phyloP scores from a whole-genome alignment of 2,888 invertebrate species.

The Drepanosiphum platanoidis region DNA sequence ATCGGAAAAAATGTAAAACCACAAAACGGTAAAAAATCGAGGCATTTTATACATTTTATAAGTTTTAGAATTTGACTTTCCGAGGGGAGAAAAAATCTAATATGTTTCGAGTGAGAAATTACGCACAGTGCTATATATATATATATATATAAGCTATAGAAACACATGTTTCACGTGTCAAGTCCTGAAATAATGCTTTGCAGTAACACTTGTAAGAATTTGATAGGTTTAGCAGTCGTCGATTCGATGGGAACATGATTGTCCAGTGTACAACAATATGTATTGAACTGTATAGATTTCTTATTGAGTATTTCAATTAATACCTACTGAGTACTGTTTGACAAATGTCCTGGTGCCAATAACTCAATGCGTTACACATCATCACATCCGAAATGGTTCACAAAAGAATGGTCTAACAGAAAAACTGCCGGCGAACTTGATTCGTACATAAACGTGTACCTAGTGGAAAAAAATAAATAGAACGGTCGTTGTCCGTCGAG shows the following conservation, averaged over 20 bases:
- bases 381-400: conserved; percentile 9
- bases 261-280: conserved; percentile 31
- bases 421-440: conserved; percentile 3
- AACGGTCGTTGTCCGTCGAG: conserved; percentile 14
- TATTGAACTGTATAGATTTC: conserved; percentile 27
- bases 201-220: neutral
- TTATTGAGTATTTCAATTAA: conserved; percentile 42
- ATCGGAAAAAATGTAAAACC: neutral
- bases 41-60: neutral
- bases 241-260: neutral
- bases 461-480: neutral
- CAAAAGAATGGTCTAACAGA: conserved; percentile 9
- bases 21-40: neutral
- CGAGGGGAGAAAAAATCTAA: neutral
- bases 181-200: conserved; percentile 1
- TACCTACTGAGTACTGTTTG: conserved; percentile 46
- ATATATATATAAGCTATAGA: too few relatives aligned
- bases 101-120: conserved; percentile 6
- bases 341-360: conserved; percentile 4
- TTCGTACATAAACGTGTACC: neutral
- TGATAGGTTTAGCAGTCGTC: neutral
- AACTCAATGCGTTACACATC: neutral
- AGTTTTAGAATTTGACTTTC: conserved; percentile 12
- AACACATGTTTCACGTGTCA: neutral
- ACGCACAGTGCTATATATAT: too few relatives aligned